A percentile compares a stretch with the other conserved stretches of the same genome.
These are phyloP conservation scores for Galeopsomyia nigrocyanea DNA, from an alignment of 2,888 invertebrate genomes.

Conservation along the genomic window DNA sequence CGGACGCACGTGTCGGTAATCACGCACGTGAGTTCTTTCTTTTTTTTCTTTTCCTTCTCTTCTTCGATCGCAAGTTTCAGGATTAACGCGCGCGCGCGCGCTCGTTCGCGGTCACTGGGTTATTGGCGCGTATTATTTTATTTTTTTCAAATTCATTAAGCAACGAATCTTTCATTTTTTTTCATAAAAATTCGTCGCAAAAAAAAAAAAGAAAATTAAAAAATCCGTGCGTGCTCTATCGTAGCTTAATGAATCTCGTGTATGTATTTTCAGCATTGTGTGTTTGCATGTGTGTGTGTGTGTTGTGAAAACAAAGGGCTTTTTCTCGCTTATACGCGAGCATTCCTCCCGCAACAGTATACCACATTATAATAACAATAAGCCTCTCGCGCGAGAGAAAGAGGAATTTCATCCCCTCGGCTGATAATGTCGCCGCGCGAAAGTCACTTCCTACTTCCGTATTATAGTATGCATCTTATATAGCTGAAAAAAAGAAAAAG, in stretches of 20 bases:
- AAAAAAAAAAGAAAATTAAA: too few relatives aligned
- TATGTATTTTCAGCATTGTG: too few relatives aligned
- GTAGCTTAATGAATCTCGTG: too few relatives aligned
- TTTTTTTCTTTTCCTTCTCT: too few relatives aligned
- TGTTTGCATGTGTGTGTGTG: too few relatives aligned
- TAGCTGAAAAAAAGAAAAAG: too few relatives aligned
- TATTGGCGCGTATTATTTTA: conserved; percentile 25
- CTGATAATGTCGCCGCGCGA: conserved; percentile 26
- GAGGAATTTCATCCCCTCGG: conserved; percentile 33
- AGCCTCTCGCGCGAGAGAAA: conserved; percentile 3
- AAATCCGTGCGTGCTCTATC: too few relatives aligned
- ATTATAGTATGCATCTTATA: conserved; percentile 22
- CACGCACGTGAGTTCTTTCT: too few relatives aligned
- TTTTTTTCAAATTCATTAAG: too few relatives aligned
- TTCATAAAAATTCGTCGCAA: not conserved
- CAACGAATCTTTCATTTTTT: too few relatives aligned
- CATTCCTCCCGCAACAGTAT: not conserved
- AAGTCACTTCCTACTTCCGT: conserved; percentile 33
- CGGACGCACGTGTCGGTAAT: too few relatives aligned
- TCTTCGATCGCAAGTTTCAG: too few relatives aligned
- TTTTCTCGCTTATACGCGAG: conserved; percentile 1
- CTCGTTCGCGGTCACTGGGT: conserved; percentile 32
- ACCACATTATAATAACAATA: conserved; percentile 2
- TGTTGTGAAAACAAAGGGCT: conserved; percentile 8
- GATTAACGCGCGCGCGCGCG: not conserved